Base-by-base conservation (phyloP, 2,888 invertebrate species). In the Spodoptera picta region DNA sequence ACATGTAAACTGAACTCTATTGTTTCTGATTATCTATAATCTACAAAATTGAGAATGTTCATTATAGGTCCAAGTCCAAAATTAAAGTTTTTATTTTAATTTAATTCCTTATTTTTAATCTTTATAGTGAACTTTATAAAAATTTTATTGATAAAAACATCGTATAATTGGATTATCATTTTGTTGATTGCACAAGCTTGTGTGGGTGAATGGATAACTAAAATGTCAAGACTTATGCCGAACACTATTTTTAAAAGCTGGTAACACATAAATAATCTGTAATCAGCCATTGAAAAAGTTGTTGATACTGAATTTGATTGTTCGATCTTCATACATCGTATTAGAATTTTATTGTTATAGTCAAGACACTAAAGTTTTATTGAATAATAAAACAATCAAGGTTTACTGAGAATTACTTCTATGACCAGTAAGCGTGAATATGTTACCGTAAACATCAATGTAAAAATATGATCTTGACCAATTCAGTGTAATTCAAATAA, bases 391-490 rank as follows among this genome's bases (percentile, higher is more conserved):
- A 14, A 52, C 36, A 10, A 55, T 6, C 14, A 47, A 51, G 31
- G 42, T n/a, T 44, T 31, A 47, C 14, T 58, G 45, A 41, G 46
- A 52, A n/a, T 45, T 11, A 42, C 11, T 7, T 45, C 19, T 42
- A 14, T 43, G 48, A 31, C 42, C 42, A n/a, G 1, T 31, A 47
- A 56, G 12, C 36, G 10, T 24, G 27, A 70, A 51, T 62, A 69
- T 76, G 65, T 51, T 68, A 54, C 64, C 23, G 48, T 71, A 66
- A 63, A 67, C 63, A 53, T 53, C 52, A 31, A 43, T 47, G 46
- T 50, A 55, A 77, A 75, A 80, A 54, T 76, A 84, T 83, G 81
- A 73, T 73, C 67, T 61, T 60, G 60, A 66, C 53, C 65, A 66
- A 63, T 67, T 68, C 57, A 65, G 63, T 76, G 62, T 67, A 75